These are phyloP conservation scores for Petrolisthes manimaculis DNA, from an alignment of 2,888 invertebrate species.

Conservation along the genomic window DNA sequence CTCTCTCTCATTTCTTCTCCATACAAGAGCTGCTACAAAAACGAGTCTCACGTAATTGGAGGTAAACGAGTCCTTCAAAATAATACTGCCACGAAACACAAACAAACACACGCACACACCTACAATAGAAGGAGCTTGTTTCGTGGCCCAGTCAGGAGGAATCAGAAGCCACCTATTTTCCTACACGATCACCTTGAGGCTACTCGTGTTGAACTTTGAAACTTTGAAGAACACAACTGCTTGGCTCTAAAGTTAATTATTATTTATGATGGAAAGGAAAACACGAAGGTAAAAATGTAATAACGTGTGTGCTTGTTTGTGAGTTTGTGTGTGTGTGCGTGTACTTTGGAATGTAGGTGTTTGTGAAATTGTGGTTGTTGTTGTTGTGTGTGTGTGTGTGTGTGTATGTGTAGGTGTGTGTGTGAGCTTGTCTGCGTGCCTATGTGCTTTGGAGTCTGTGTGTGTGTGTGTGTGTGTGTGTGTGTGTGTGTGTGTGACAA, in stretches of 20 bases:
- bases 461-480: neutral
- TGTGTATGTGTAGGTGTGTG: neutral
- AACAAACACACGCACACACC: neutral
- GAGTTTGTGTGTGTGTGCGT: neutral
- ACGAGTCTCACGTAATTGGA: neutral
- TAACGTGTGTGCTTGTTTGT: no score
- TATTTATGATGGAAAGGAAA: no score
- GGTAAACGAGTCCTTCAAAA: no score
- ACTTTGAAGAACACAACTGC: no score
- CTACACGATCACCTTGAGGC: no score
- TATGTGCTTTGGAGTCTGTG: neutral
- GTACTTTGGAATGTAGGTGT: neutral
- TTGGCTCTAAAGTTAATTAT: no score
- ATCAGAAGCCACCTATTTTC: neutral
- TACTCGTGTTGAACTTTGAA: no score
- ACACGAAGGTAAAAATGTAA: no score
- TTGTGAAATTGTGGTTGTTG: neutral
- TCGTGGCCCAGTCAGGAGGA: no score
- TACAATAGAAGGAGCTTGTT: neutral
- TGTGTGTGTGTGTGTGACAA: neutral
- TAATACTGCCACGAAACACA: neutral
- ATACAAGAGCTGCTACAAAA: neutral
- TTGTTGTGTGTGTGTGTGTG: neutral
- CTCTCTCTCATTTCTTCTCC: neutral
- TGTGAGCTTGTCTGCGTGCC: neutral